Evolutionary conservation across 1,140 invertebrate species (phyloP).

Genomic region (Aphaenogaster rudis): DNA sequence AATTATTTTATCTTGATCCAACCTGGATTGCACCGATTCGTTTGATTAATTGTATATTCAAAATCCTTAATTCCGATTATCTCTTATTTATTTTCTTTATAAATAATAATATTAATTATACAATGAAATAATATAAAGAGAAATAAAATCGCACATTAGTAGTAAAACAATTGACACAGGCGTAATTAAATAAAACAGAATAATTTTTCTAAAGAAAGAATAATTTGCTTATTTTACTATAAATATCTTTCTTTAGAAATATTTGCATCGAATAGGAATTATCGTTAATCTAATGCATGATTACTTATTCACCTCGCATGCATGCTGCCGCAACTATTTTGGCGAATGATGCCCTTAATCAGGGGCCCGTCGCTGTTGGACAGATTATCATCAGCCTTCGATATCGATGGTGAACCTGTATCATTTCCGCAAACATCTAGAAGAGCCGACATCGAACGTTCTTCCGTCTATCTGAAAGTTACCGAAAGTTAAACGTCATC

Average conservation of each 20-base stretch:
- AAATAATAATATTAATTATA: neutral
- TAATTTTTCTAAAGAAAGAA: neutral
- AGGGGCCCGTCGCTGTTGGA: conserved; percentile 84
- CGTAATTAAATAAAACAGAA: neutral
- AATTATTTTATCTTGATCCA: neutral
- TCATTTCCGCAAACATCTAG: conserved; percentile 70
- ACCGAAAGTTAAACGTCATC: neutral
- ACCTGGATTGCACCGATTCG: neutral
- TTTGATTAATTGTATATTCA: neutral
- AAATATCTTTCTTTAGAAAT: neutral
- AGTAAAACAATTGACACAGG: neutral
- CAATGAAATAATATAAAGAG: neutral
- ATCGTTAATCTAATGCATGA: neutral
- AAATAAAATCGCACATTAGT: neutral
- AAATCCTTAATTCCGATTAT: neutral
- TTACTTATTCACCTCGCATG: conserved; percentile 50
- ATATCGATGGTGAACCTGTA: conserved; percentile 82
- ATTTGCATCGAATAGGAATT: neutral
- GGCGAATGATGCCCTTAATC: conserved; percentile 76
- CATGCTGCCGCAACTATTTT: conserved; percentile 67
- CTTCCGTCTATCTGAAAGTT: conserved; percentile 5
- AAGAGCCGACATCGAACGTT: conserved; percentile 63
- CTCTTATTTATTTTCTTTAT: neutral
- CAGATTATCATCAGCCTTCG: conserved; percentile 83
- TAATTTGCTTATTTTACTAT: neutral